phyloP scores from a whole-genome alignment of 2,888 invertebrate species.

The Drosophila recens region DNA sequence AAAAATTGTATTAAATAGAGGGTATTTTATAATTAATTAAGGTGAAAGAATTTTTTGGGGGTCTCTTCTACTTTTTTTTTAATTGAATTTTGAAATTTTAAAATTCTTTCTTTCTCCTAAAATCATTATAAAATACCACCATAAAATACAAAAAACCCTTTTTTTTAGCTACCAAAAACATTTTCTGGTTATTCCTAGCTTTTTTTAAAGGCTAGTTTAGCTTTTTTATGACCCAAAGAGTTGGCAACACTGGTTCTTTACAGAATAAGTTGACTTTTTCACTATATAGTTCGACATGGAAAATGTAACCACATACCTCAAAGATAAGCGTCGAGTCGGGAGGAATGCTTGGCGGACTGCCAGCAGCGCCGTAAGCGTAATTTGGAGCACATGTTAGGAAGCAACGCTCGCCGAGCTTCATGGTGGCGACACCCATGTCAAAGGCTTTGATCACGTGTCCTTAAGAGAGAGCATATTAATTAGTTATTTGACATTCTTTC shows the following conservation, averaged over 20 bases:
- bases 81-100: too few relatives aligned
- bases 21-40: too few relatives aligned
- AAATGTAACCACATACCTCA: conserved; percentile 89
- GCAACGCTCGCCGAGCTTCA: conserved; percentile 96
- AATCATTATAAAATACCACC: too few relatives aligned
- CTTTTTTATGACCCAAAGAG: too few relatives aligned
- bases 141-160: too few relatives aligned
- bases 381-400: conserved; percentile 93
- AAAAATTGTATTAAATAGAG: too few relatives aligned
- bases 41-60: too few relatives aligned
- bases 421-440: conserved; percentile 96
- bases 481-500: not conserved
- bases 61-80: too few relatives aligned
- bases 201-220: too few relatives aligned
- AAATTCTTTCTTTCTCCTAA: too few relatives aligned
- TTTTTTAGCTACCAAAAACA: too few relatives aligned
- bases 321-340: conserved; percentile 94
- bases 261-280: not conserved
- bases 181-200: too few relatives aligned
- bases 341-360: conserved; percentile 95
- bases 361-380: conserved; percentile 95
- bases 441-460: conserved; percentile 96
- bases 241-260: not conserved
- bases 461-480: conserved; percentile 75
- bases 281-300: not conserved